Evolutionary conservation across 2,797 vertebrate genomes (phyloP).

Genomic region (Rachycentron canadum): DNA sequence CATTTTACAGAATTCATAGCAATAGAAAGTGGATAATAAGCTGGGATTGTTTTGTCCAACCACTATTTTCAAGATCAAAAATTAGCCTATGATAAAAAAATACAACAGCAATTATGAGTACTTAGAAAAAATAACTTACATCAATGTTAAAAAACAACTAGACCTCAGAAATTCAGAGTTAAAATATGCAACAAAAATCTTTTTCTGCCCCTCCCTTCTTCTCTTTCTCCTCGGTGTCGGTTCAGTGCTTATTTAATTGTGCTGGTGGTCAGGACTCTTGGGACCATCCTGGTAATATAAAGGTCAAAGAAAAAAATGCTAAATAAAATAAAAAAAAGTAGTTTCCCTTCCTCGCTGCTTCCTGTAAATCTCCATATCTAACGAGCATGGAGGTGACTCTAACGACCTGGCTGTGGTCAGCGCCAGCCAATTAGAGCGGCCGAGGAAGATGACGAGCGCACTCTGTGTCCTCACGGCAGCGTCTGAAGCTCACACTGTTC

Average conservation of each 20-base stretch:
- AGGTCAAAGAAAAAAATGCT: constrained; percentile 51
- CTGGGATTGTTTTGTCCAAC: no score
- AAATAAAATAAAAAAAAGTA: background rate
- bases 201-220: background rate
- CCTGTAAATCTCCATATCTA: constrained; percentile 67
- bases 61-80: no score
- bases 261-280: background rate
- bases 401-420: constrained; percentile 40
- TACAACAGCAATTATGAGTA: no score
- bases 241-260: constrained; percentile 5
- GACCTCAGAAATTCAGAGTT: background rate
- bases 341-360: background rate
- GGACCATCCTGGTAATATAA: background rate
- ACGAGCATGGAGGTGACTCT: constrained; percentile 69
- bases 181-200: background rate
- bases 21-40: no score
- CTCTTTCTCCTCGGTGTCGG: background rate
- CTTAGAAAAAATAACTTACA: no score
- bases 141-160: no score
- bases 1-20: no score
- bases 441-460: constrained; percentile 15
- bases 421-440: constrained; percentile 63
- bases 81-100: no score
- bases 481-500: constrained; percentile 19
- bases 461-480: constrained; percentile 14